phyloP scores from a whole-genome alignment of 64 coral and sea anemone species.

The Astreopora myriophthalma region DNA sequence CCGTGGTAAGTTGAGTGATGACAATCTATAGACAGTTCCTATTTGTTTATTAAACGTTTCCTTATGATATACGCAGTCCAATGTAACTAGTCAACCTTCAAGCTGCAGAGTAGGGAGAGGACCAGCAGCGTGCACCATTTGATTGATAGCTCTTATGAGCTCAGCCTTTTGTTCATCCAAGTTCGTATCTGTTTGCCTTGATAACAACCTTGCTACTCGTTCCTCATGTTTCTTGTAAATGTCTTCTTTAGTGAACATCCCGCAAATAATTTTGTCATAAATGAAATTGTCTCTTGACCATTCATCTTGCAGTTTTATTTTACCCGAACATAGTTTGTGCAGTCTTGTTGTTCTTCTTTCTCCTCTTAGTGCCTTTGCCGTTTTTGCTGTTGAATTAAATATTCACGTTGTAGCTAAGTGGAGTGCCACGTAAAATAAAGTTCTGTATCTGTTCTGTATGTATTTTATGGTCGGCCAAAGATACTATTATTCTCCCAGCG shows the following conservation, averaged over 20 bases:
- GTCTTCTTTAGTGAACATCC: slow-evolving; percentile 83
- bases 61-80: too few relatives aligned
- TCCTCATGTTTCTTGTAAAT: slow-evolving; percentile 82
- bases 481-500: too few relatives aligned
- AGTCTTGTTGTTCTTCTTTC: slow-evolving; percentile 84
- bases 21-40: too few relatives aligned
- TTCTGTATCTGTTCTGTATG: too few relatives aligned
- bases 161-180: slow-evolving; percentile 92
- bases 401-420: not conserved
- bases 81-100: not conserved
- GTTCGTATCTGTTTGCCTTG: slow-evolving; percentile 59
- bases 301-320: slow-evolving; percentile 71
- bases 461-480: too few relatives aligned
- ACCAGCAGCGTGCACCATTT: slow-evolving; percentile 81
- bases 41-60: too few relatives aligned
- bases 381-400: slow-evolving; percentile 38
- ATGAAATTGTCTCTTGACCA: slow-evolving; percentile 67
- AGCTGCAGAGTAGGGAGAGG: slow-evolving; percentile 83
- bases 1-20: too few relatives aligned
- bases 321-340: slow-evolving; percentile 89
- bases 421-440: not conserved
- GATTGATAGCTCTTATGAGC: slow-evolving; percentile 78
- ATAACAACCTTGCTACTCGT: slow-evolving; percentile 75
- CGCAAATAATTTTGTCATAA: slow-evolving; percentile 92
- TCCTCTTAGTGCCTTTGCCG: slow-evolving; percentile 82